These are phyloP conservation scores for Turritopsis dohrnii DNA, from an alignment of 30 jellyfish, hydroid and myxozoan genomes.

Conservation along the genomic window DNA sequence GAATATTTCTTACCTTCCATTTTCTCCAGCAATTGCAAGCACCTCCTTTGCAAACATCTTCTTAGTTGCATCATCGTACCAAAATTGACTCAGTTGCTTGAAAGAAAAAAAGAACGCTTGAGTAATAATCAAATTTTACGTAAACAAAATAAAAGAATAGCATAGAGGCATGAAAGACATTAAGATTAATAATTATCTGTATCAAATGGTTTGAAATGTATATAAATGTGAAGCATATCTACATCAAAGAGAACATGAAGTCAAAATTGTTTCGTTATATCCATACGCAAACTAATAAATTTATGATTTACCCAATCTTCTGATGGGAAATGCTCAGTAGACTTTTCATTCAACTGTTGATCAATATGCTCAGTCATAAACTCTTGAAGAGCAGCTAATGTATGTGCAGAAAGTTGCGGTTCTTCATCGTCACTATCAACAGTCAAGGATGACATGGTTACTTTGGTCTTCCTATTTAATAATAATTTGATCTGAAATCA, in stretches of 20 bases:
- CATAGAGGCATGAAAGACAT: no score
- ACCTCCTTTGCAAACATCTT: conserved; percentile 32
- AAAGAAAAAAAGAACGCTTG: not conserved
- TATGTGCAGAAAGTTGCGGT: not conserved
- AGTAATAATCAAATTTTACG: not conserved
- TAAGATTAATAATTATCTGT: no score
- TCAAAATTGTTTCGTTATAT: no score
- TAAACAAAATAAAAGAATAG: not conserved
- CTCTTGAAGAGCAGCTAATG: not conserved
- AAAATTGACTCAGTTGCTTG: conserved; percentile 30
- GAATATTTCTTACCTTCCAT: not conserved
- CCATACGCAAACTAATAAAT: no score
- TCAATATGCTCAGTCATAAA: not conserved
- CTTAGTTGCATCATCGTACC: conserved; percentile 27
- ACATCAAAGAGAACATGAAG: no score
- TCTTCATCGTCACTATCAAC: not conserved
- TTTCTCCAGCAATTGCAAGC: conserved; percentile 3
- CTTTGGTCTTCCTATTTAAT: no score
- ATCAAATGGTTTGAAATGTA: no score
- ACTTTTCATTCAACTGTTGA: not conserved
- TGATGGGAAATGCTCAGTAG: not conserved
- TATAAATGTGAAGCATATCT: not conserved
- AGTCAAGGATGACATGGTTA: not conserved
- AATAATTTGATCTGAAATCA: no score
- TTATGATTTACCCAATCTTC: not conserved